Evolutionary conservation across 2,113 vertebrate species (phyloP).

Genomic region (Lophius piscatorius): DNA sequence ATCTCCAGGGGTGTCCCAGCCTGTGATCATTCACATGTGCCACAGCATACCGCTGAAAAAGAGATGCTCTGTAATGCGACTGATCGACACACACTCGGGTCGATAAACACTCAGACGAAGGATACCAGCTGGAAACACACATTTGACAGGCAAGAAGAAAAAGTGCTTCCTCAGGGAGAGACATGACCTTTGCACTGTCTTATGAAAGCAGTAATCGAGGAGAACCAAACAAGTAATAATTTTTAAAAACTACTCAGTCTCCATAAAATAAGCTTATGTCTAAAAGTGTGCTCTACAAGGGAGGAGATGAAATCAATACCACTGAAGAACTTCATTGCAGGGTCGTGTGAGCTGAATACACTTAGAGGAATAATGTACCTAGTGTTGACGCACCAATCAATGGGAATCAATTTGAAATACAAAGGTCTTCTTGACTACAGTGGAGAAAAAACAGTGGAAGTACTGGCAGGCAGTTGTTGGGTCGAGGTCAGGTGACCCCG

Average conservation of each 20-base stretch:
- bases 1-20: too few relatives aligned
- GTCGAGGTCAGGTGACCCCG: too few relatives aligned
- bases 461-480: too few relatives aligned
- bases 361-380: constrained; percentile 20
- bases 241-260: neutral
- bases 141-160: neutral
- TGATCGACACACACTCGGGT: neutral
- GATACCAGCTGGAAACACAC: neutral
- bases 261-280: neutral
- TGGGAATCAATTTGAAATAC: constrained; percentile 22
- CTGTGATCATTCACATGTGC: neutral
- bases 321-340: constrained; percentile 21
- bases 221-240: too few relatives aligned
- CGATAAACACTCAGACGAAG: neutral
- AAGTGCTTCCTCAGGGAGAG: constrained; percentile 8
- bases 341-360: constrained; percentile 37
- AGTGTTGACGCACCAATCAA: constrained; percentile 22
- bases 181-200: neutral
- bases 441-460: neutral
- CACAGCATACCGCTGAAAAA: neutral
- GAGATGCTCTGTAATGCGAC: neutral
- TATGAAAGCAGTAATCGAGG: too few relatives aligned
- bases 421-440: neutral
- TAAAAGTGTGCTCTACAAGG: too few relatives aligned
- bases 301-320: constrained; percentile 41